A percentile compares a stretch with the other conserved stretches of the same genome.
Evolutionary conservation across 1,140 invertebrate species (phyloP).

Genomic region (Halictus rubicundus): DNA sequence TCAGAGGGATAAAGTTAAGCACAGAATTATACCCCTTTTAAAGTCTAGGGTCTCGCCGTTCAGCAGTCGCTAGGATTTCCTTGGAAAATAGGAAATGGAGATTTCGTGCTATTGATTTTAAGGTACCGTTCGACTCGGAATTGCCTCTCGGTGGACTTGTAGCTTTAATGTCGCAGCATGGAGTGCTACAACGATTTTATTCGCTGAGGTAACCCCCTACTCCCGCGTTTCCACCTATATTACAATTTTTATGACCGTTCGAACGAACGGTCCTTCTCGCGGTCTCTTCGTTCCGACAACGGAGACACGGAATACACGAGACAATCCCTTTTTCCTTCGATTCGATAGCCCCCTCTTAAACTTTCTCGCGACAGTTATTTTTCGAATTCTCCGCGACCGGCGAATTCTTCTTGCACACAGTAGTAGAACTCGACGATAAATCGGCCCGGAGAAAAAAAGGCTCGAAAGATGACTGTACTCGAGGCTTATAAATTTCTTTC

Average conservation of each 20-base stretch:
- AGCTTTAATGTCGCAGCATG: constrained; percentile 10
- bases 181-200: constrained; percentile 13
- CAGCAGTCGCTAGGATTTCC: not conserved
- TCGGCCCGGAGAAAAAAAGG: constrained; percentile 11
- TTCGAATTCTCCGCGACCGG: not conserved
- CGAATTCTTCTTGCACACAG: not conserved
- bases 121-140: not conserved
- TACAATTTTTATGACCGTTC: constrained; percentile 30
- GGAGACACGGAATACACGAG: constrained; percentile 1
- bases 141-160: not conserved
- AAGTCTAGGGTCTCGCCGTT: not conserved
- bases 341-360: not conserved
- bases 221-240: constrained; percentile 11
- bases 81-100: constrained; percentile 11
- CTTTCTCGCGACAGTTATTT: not conserved
- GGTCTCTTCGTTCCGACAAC: not conserved
- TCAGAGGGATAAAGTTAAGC: too few species aligned
- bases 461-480: constrained; percentile 22
- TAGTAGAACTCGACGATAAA: not conserved
- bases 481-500: constrained; percentile 49
- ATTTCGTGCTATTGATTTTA: not conserved
- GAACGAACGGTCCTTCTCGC: not conserved
- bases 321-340: not conserved
- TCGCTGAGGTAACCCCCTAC: not conserved
- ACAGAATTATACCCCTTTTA: too few species aligned